Evolutionary conservation across 2,797 vertebrate genomes (phyloP).

Genomic region (Protosalanx chinensis): DNA sequence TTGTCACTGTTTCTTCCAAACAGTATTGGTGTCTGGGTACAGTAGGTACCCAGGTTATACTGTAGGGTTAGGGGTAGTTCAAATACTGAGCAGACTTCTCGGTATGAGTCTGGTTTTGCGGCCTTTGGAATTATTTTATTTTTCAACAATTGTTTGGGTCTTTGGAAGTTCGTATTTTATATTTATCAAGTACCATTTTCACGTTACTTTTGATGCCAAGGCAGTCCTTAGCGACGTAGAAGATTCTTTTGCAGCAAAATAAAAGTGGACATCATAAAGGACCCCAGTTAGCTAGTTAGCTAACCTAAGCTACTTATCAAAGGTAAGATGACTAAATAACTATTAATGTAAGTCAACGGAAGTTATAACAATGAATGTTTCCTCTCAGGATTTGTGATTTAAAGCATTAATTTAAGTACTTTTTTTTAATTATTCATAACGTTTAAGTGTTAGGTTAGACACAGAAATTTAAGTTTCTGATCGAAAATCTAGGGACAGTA

Average conservation of each 20-base stretch:
- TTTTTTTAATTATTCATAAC: no score
- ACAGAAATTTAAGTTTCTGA: not conserved
- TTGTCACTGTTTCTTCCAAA: not conserved
- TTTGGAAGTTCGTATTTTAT: slow-evolving; percentile 42
- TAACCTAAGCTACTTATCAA: slow-evolving; percentile 28
- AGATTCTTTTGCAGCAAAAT: slow-evolving; percentile 21
- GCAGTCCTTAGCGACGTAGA: not conserved
- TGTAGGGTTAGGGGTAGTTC: not conserved
- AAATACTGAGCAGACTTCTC: slow-evolving; percentile 38
- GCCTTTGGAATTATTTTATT: slow-evolving; percentile 51
- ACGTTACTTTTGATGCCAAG: slow-evolving; percentile 8
- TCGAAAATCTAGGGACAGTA: no score
- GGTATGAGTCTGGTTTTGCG: slow-evolving; percentile 52
- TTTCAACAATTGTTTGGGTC: slow-evolving; percentile 17
- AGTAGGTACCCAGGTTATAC: slow-evolving; percentile 54
- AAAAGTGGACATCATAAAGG: slow-evolving; percentile 46
- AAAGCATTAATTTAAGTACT: not conserved
- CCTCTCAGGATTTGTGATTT: not conserved
- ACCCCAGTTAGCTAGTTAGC: slow-evolving; percentile 13
- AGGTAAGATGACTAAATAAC: slow-evolving; percentile 54
- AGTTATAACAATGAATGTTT: not conserved
- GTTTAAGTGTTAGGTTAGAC: not conserved
- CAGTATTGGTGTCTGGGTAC: not conserved
- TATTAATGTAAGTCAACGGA: not conserved
- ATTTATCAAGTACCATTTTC: slow-evolving; percentile 14